These are phyloP conservation scores for Phataginus tetradactyla DNA, from an alignment of 2,797 vertebrate species.

Conservation along the genomic window DNA sequence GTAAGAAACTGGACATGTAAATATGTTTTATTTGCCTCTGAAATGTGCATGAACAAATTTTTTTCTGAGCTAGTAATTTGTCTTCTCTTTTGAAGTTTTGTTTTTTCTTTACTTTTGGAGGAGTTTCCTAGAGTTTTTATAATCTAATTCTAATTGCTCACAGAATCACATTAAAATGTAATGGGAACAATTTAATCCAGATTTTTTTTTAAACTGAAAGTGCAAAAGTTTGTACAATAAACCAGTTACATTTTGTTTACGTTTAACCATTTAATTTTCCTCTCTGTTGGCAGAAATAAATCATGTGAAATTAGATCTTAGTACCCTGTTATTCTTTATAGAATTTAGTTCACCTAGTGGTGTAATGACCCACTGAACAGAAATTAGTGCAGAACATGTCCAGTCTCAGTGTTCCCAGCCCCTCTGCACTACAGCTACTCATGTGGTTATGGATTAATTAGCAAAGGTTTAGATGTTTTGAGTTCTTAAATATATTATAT, in stretches of 20 bases:
- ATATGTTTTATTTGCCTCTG: slow-evolving; percentile 52
- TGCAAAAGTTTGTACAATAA: background rate
- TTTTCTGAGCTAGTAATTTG: slow-evolving; percentile 22
- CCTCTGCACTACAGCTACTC: background rate
- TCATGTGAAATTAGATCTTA: background rate
- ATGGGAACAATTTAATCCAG: background rate
- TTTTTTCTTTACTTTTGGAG: slow-evolving; percentile 29
- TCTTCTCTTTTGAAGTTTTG: slow-evolving; percentile 31
- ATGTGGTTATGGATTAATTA: background rate
- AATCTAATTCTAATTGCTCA: slow-evolving; percentile 42
- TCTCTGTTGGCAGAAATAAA: slow-evolving; percentile 15
- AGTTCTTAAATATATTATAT: background rate
- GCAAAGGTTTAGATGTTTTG: background rate
- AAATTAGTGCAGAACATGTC: background rate
- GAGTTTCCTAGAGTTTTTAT: slow-evolving; percentile 35
- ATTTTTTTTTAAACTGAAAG: slow-evolving; percentile 1
- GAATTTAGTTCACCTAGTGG: background rate
- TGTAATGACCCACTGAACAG: background rate
- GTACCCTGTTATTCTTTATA: background rate
- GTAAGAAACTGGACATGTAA: background rate
- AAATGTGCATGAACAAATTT: slow-evolving; percentile 10
- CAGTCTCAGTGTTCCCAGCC: background rate
- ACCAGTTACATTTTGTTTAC: slow-evolving; percentile 7
- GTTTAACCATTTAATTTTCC: background rate
- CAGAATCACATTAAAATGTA: slow-evolving; percentile 23